Percentiles rank a stretch among this genome's conserved stretches.
These are phyloP conservation scores for Pseudomyrmex dendroicus DNA, from an alignment of 1,140 invertebrate species.

Conservation along the genomic window DNA sequence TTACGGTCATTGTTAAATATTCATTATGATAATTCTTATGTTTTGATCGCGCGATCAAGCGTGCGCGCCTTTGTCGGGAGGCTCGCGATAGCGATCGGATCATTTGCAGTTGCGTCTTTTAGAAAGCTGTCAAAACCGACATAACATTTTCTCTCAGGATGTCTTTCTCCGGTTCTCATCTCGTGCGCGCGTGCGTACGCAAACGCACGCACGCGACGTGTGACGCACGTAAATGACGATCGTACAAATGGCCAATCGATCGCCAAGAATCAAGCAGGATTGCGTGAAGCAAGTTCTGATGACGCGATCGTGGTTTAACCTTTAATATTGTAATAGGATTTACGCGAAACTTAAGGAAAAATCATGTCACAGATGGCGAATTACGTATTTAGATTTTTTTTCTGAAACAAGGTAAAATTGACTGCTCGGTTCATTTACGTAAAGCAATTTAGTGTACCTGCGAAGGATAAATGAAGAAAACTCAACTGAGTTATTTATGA, in stretches of 20 bases:
- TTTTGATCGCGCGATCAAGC: neutral
- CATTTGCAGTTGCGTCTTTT: slow-evolving; percentile 5
- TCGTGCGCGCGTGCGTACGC: neutral
- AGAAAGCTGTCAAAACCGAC: slow-evolving; percentile 38
- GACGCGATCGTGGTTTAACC: slow-evolving; percentile 12
- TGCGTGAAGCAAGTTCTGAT: slow-evolving; percentile 12
- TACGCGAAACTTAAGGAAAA: slow-evolving; percentile 40
- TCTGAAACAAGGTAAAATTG: neutral
- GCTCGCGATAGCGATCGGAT: neutral
- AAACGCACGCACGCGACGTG: neutral
- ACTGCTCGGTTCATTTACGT: neutral
- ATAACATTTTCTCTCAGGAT: slow-evolving; percentile 35
- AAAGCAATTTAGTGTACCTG: neutral
- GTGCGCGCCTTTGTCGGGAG: slow-evolving; percentile 10
- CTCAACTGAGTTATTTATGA: neutral
- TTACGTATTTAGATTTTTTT: neutral
- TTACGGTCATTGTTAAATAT: slow-evolving; percentile 29
- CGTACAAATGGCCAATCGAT: neutral
- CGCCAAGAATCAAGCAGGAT: slow-evolving; percentile 11
- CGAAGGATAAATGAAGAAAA: neutral
- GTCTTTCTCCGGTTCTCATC: slow-evolving; percentile 27
- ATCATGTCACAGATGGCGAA: neutral
- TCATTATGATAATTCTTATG: slow-evolving; percentile 23
- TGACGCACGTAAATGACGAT: slow-evolving; percentile 38
- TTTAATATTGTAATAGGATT: slow-evolving; percentile 12